These are phyloP conservation scores for Drepanosiphum platanoidis DNA, from an alignment of 2,888 invertebrate genomes.

Conservation along the genomic window DNA sequence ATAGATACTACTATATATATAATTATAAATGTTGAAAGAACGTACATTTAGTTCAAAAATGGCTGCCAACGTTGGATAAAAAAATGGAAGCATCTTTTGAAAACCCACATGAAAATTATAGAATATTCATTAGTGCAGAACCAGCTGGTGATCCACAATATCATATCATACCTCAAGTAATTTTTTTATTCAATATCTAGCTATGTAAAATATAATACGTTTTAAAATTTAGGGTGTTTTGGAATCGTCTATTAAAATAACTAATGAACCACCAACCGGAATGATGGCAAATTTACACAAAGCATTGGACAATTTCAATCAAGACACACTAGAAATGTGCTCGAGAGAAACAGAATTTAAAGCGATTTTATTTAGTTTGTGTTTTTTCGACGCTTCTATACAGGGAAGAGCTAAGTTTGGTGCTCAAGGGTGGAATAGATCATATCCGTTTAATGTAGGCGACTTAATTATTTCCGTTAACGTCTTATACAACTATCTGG, in stretches of 20 bases:
- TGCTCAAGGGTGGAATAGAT: conserved; percentile 91
- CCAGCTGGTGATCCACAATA: conserved; percentile 77
- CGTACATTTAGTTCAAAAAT: conserved; percentile 88
- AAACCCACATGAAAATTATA: conserved; percentile 74
- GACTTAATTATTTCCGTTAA: conserved; percentile 92
- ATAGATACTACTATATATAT: not conserved
- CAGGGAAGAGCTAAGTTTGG: conserved; percentile 93
- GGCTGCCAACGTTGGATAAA: conserved; percentile 90
- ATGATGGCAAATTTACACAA: conserved; percentile 95
- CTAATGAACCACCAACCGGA: conserved; percentile 94
- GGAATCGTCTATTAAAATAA: conserved; percentile 93
- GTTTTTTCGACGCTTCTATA: conserved; percentile 95
- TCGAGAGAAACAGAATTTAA: conserved; percentile 94
- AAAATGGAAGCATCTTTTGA: conserved; percentile 85
- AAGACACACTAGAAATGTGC: conserved; percentile 92
- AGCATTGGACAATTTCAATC: conserved; percentile 89
- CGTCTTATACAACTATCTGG: conserved; percentile 89
- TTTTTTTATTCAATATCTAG: not conserved
- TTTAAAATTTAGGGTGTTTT: conserved; percentile 78
- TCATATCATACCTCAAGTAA: conserved; percentile 73
- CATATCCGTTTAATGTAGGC: conserved; percentile 75
- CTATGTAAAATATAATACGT: not conserved
- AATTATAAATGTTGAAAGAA: conserved; percentile 71
- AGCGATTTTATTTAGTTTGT: conserved; percentile 85
- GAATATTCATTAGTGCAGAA: conserved; percentile 88